These are phyloP conservation scores for Scytalopus superciliaris DNA, from an alignment of 2,113 vertebrate species.

Conservation along the genomic window DNA sequence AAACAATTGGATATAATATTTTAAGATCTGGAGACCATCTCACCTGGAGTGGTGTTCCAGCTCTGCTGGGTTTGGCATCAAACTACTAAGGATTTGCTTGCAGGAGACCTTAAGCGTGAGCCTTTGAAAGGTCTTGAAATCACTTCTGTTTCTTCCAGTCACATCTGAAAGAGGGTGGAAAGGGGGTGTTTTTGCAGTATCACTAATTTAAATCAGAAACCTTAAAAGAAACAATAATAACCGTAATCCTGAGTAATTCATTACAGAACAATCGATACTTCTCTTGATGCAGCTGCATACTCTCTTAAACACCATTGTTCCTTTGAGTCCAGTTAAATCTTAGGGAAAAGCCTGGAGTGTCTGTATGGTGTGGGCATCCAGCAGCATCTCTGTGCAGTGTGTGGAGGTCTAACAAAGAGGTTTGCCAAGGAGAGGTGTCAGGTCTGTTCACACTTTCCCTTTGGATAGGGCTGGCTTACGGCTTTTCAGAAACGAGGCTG, in stretches of 20 bases:
- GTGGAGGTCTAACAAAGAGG: background rate
- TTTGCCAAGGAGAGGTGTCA: background rate
- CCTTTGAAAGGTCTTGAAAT: background rate
- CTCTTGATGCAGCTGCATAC: background rate
- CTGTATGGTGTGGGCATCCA: rapidly evolving
- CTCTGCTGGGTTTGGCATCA: background rate
- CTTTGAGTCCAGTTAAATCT: background rate
- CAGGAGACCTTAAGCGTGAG: background rate
- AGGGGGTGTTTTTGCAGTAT: background rate
- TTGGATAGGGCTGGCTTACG: background rate
- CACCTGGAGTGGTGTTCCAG: background rate
- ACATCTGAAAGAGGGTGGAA: background rate
- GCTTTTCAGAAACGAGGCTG: background rate
- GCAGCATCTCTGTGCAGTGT: background rate
- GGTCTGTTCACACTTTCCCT: background rate
- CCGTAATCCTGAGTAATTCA: background rate
- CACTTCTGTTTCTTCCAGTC: background rate
- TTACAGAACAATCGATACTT: background rate
- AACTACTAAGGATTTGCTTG: background rate
- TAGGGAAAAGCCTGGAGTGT: background rate
- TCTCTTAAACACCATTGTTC: background rate
- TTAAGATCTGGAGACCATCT: background rate
- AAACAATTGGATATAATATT: background rate
- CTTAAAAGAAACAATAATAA: background rate
- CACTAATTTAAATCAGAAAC: background rate